Percentiles rank a stretch among this genome's conserved stretches.
phyloP scores from a whole-genome alignment of 2,888 invertebrate species.

The Caenorhabditis drosophilae region DNA sequence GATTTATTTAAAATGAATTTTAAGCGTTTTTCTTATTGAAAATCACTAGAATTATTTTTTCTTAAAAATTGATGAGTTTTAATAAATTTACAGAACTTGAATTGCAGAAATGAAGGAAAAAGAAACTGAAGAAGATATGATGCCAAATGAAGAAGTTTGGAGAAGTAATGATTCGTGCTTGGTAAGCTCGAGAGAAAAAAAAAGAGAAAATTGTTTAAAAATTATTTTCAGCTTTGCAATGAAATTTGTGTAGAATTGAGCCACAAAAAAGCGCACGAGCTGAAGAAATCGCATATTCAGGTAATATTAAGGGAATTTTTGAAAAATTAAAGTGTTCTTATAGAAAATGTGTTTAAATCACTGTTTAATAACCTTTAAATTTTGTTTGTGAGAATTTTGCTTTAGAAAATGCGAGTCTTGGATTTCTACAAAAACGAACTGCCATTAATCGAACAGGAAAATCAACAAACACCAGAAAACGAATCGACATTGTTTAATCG shows the following conservation, averaged over 20 bases:
- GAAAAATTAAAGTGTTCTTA: too few species aligned
- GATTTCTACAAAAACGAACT: constrained; percentile 24
- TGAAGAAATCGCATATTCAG: too few species aligned
- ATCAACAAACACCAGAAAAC: too few species aligned
- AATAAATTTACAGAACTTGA: too few species aligned
- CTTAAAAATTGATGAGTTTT: background rate
- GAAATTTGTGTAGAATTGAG: too few species aligned
- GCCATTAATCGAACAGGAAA: too few species aligned
- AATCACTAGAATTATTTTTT: constrained; percentile 9
- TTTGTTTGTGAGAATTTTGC: too few species aligned
- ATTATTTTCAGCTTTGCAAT: constrained; percentile 5
- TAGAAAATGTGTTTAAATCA: too few species aligned
- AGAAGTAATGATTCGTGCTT: background rate
- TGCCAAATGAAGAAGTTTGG: constrained; percentile 10
- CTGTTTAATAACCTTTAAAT: too few species aligned
- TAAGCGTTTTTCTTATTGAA: background rate
- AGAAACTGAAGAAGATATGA: background rate
- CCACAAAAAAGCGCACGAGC: too few species aligned
- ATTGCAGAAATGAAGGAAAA: background rate
- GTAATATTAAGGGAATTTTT: too few species aligned
- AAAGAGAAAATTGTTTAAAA: background rate
- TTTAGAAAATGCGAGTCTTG: constrained; percentile 21
- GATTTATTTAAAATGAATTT: constrained; percentile 12
- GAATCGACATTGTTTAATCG: constrained; percentile 18
- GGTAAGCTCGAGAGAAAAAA: background rate